Percentiles rank a stretch among this genome's conserved stretches.
phyloP scores from a whole-genome alignment of 30 jellyfish, hydroid and myxozoan genomes.

The Chironex yamaguchii region DNA sequence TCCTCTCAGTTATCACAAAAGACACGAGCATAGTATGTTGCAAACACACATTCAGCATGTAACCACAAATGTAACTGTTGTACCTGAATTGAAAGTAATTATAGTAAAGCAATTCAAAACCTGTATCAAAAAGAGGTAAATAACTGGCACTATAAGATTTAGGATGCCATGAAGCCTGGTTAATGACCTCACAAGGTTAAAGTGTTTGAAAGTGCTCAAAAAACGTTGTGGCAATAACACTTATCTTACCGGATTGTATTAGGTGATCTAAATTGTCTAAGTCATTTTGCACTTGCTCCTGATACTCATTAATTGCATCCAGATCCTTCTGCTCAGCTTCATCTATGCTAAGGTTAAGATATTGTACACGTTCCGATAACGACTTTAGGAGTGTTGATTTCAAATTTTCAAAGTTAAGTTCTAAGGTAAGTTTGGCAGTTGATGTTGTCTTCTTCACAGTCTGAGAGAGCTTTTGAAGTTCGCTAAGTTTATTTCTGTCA shows the following conservation, averaged over 20 bases:
- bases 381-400: background rate
- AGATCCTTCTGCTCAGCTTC: background rate
- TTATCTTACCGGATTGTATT: background rate
- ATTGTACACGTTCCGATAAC: background rate
- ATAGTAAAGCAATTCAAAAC: too few species aligned
- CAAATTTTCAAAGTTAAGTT: background rate
- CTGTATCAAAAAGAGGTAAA: too few species aligned
- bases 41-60: too few species aligned
- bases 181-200: too few species aligned
- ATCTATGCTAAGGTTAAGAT: background rate
- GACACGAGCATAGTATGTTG: too few species aligned
- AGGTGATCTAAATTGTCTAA: background rate
- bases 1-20: too few species aligned
- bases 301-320: background rate
- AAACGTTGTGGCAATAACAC: too few species aligned
- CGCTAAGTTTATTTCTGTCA: background rate
- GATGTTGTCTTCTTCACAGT: background rate
- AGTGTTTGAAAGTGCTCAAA: too few species aligned
- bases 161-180: too few species aligned
- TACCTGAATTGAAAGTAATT: too few species aligned
- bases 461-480: background rate
- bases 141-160: too few species aligned
- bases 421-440: background rate
- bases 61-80: too few species aligned
- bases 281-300: background rate